phyloP scores from a whole-genome alignment of 2,888 invertebrate species.

The Dasysyrphus albostriatus region DNA sequence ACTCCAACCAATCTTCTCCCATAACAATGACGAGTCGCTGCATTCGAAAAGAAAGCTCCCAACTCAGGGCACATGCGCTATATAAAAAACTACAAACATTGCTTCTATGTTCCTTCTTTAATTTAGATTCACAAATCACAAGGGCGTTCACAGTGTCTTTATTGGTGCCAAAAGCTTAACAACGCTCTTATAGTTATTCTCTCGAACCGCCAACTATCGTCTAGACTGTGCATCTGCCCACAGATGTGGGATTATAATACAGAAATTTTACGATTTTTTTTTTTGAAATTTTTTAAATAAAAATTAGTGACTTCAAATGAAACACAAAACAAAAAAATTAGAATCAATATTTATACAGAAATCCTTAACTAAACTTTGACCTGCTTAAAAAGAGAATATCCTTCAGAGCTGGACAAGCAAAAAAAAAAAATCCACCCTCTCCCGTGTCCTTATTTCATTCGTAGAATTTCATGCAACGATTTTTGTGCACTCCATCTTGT shows the following conservation, averaged over 20 bases:
- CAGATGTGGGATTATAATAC: slow-evolving; percentile 20
- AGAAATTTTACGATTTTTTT: neutral
- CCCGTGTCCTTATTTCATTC: slow-evolving; percentile 21
- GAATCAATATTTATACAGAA: neutral
- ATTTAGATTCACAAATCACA: slow-evolving; percentile 34
- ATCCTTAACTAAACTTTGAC: slow-evolving; percentile 26
- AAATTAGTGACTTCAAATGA: slow-evolving; percentile 17
- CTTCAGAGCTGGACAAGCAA: neutral
- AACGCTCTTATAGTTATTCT: slow-evolving; percentile 50
- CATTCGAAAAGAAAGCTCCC: slow-evolving; percentile 28
- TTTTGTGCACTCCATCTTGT: slow-evolving; percentile 48
- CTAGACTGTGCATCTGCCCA: slow-evolving; percentile 47
- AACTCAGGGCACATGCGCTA: slow-evolving; percentile 50
- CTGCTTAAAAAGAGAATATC: slow-evolving; percentile 45
- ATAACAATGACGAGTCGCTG: slow-evolving; percentile 1
- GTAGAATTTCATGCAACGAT: slow-evolving; percentile 19
- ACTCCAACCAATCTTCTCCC: slow-evolving; percentile 1
- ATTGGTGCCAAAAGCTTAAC: slow-evolving; percentile 68
- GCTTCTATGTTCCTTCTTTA: slow-evolving; percentile 31
- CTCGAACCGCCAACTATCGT: slow-evolving; percentile 48
- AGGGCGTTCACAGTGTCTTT: slow-evolving; percentile 64
- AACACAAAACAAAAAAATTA: slow-evolving; percentile 15
- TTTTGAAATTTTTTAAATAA: neutral
- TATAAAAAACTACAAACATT: slow-evolving; percentile 48
- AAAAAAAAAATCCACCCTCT: slow-evolving; percentile 29